Evolutionary conservation across 2,797 vertebrate genomes (phyloP).

Genomic region (Alectoris magna): DNA sequence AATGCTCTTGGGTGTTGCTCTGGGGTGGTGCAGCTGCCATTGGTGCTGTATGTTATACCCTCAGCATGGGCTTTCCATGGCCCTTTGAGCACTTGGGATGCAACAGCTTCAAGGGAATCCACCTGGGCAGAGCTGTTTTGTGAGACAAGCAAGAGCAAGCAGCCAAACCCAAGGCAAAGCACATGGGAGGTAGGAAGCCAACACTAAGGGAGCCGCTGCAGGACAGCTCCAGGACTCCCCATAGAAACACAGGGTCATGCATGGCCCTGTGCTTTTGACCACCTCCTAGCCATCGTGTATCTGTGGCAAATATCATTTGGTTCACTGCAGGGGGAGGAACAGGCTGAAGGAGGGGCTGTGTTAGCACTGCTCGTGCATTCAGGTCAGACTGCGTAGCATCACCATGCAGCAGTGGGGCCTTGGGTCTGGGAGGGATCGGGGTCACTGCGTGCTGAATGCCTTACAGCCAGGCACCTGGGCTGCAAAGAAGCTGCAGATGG

Average conservation of each 20-base stretch:
- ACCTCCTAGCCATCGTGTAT: fast-evolving
- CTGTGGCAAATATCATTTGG: neutral
- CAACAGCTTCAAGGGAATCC: neutral
- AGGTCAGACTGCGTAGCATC: neutral
- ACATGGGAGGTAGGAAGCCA: neutral
- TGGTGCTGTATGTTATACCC: neutral
- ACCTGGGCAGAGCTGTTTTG: neutral
- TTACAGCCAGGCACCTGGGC: fast-evolving
- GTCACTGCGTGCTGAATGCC: neutral
- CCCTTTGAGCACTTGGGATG: neutral
- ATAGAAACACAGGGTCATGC: neutral
- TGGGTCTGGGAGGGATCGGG: neutral
- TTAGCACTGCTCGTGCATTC: fast-evolving
- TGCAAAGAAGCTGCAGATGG: neutral
- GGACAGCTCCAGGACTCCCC: neutral
- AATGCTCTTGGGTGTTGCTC: fast-evolving
- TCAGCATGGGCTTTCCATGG: neutral
- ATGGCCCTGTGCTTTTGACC: fast-evolving
- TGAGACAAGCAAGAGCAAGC: neutral
- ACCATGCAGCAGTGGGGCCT: fast-evolving
- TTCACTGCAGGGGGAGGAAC: neutral
- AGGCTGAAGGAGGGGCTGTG: neutral
- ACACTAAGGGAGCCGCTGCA: fast-evolving
- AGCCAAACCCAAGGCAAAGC: neutral
- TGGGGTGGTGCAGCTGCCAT: fast-evolving